Evolutionary conservation across 2,113 vertebrate genomes (phyloP).

Genomic region (Aix galericulata): DNA sequence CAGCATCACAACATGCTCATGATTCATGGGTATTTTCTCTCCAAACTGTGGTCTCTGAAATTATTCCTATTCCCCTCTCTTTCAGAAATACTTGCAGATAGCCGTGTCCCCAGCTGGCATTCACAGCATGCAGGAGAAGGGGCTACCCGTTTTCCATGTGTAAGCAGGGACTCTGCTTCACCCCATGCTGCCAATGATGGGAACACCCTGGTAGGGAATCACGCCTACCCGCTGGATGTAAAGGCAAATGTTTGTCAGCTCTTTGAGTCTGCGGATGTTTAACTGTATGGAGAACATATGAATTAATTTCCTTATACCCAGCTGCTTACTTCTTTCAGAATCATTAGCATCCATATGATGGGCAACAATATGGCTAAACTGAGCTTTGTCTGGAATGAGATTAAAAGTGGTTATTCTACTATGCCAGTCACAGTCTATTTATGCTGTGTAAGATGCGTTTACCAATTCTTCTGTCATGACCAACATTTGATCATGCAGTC

Average conservation of each 20-base stretch:
- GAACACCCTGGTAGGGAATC: background rate
- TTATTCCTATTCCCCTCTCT: background rate
- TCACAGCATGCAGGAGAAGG: background rate
- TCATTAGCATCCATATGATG: background rate
- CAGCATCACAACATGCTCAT: background rate
- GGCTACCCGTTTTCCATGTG: background rate
- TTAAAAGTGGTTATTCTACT: background rate
- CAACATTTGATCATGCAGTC: background rate
- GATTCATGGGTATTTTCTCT: background rate
- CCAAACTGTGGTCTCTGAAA: background rate
- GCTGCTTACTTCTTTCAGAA: background rate
- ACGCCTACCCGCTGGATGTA: background rate
- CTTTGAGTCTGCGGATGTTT: background rate
- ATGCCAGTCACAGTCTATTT: background rate
- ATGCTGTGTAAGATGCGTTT: background rate
- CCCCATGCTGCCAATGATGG: accelerated
- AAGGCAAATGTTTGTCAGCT: background rate
- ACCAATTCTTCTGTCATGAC: background rate
- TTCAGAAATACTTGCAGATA: background rate
- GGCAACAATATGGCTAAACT: background rate
- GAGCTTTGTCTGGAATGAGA: background rate
- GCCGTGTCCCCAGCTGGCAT: background rate
- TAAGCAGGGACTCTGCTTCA: background rate
- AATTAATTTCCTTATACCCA: background rate
- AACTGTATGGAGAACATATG: background rate